Base-by-base conservation (phyloP, 2,888 invertebrate genomes). In the Ichneumon xanthorius region DNA sequence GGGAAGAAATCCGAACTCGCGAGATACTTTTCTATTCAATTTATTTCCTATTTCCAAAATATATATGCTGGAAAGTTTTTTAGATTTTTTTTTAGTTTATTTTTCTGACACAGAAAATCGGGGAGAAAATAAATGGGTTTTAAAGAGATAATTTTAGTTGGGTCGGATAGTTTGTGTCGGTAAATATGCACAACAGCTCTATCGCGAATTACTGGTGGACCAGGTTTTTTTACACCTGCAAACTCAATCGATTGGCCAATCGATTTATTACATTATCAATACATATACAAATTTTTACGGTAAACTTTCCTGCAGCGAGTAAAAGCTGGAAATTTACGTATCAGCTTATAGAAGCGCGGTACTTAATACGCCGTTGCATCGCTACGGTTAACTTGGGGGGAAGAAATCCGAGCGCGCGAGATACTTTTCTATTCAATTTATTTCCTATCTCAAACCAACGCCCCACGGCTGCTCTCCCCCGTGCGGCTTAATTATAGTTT, bases 401-500 rank as follows among this genome's bases (percentile, higher is more conserved):
- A 68, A 78, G 72, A 61, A 78, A 73, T 68, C 58, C 50, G 19
- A 58, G 37, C 26, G 37, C 40, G 58, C 68, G 58, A 65, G 67
- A 78, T 78, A 78, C 77, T 82, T 82, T 90, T 89, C 88, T 87
- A 88, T 91, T 87, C 88, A 89, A 90, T 89, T 90, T 88, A 90
- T 91, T 87, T 87, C 75, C 86, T 80, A 87, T 88, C 87, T 84
- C 61, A 37, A 55, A 33, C 77, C 75, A 76, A 61, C 61, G 61
- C 16, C 14, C 14, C 22, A 4, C 9, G 37, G 37, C 16, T 30
- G 26, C 30, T 22, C 61, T 9, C 22, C 30, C 3, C 30, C 22
- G 26, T 87, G 82, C 68, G 86, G 87, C 83, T 89, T 90, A 89
- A 91, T 92, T 92, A 92, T 90, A 89, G 89, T 91, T 91, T 92